Conservation (phyloP, 2,888 invertebrate species). For the Neocrepidodera transversa region DNA sequence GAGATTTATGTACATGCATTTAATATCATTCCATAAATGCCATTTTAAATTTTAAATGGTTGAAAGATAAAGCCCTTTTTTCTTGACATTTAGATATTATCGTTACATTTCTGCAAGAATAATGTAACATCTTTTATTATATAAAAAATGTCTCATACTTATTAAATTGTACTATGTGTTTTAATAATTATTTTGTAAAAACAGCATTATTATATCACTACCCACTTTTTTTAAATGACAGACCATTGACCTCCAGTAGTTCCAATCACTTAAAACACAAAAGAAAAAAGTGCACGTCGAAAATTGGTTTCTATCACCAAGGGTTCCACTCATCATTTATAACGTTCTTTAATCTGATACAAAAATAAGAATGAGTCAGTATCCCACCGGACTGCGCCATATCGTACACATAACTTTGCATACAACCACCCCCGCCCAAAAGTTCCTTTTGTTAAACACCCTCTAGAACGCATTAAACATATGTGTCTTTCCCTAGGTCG, state of each 20-base stretch:
- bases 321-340: constrained; percentile 31
- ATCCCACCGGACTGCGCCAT: constrained; percentile 33
- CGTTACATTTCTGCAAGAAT: not conserved
- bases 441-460: constrained; percentile 41
- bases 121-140: not conserved
- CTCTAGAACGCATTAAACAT: constrained; percentile 53
- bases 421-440: constrained; percentile 31
- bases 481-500: constrained; percentile 53
- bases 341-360: constrained; percentile 28
- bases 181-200: too few relatives aligned
- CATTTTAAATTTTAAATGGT: not conserved
- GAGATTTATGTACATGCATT: constrained; percentile 35
- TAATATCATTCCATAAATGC: constrained; percentile 29
- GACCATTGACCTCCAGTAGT: constrained; percentile 20
- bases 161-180: too few relatives aligned
- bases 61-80: constrained; percentile 3
- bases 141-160: too few relatives aligned
- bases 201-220: not conserved
- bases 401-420: constrained; percentile 52
- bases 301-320: constrained; percentile 26
- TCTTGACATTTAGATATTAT: constrained; percentile 5
- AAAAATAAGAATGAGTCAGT: constrained; percentile 36
- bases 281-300: constrained; percentile 15
- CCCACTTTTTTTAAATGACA: constrained; percentile 2
- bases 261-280: constrained; percentile 23